These are phyloP conservation scores for Scrobipalpa costella DNA, from an alignment of 2,888 invertebrate species.

Conservation along the genomic window DNA sequence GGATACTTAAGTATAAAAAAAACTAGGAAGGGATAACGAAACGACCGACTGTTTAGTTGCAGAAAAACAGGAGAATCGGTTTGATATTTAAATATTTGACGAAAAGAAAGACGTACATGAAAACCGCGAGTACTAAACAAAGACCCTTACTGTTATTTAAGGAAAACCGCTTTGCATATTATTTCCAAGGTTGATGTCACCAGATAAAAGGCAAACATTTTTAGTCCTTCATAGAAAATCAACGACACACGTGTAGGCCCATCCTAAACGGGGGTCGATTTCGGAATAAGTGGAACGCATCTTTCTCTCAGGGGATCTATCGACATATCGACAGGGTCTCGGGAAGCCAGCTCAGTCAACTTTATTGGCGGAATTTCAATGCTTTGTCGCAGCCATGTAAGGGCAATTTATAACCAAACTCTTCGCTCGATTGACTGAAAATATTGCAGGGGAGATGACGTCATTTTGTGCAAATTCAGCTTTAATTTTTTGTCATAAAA, in stretches of 20 bases:
- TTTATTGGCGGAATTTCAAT: conserved; percentile 68
- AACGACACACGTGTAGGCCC: not conserved
- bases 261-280: conserved; percentile 56
- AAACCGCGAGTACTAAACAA: too few relatives aligned
- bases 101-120: too few relatives aligned
- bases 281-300: conserved; percentile 64
- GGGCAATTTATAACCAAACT: conserved; percentile 54
- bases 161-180: too few relatives aligned
- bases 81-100: too few relatives aligned
- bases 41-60: too few relatives aligned
- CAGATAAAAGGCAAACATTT: not conserved
- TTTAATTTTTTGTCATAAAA: not conserved
- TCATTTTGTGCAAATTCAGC: not conserved
- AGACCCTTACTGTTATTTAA: too few relatives aligned
- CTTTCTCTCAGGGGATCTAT: conserved; percentile 62
- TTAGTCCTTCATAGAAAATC: not conserved
- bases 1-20: too few relatives aligned
- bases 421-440: conserved; percentile 38
- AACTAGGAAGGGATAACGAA: too few relatives aligned
- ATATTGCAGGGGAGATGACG: conserved; percentile 25
- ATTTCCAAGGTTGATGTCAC: too few relatives aligned
- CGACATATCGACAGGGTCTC: conserved; percentile 59
- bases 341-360: conserved; percentile 58
- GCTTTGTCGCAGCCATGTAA: conserved; percentile 61
- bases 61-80: too few relatives aligned